Percentiles rank a stretch among this genome's conserved stretches.
These are phyloP conservation scores for Tenthredo scrophulariae DNA, from an alignment of 2,888 invertebrate species.

Conservation along the genomic window DNA sequence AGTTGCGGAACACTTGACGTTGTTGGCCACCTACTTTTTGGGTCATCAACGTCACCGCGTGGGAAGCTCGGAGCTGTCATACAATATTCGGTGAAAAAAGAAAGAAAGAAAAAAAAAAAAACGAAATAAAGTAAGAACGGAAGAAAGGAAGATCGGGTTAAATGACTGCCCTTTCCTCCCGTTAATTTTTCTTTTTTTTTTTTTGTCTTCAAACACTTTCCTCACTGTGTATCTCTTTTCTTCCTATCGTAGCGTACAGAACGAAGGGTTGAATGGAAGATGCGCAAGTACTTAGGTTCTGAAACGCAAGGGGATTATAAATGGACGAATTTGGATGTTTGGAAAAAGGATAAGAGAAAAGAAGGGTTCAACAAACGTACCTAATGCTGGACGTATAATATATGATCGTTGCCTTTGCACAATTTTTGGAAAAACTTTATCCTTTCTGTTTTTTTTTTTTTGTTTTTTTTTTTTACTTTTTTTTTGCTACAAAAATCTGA, in stretches of 20 bases:
- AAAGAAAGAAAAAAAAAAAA: not conserved
- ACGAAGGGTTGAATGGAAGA: not conserved
- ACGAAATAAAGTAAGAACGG: not conserved
- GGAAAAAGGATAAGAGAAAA: not conserved
- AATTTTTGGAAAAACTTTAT: not conserved
- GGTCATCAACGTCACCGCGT: not conserved
- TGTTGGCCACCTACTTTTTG: not conserved
- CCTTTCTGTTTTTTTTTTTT: not conserved
- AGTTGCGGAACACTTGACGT: not conserved
- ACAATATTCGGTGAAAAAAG: not conserved
- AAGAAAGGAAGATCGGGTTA: not conserved
- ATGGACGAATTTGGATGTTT: not conserved
- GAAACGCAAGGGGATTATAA: constrained; percentile 10
- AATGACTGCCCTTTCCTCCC: not conserved
- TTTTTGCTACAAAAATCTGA: constrained; percentile 5
- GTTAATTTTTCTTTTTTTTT: not conserved
- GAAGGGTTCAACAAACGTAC: not conserved
- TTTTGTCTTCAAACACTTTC: too few relatives aligned
- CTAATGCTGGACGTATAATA: not conserved
- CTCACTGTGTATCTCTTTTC: not conserved
- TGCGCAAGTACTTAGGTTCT: not conserved
- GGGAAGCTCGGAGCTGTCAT: not conserved
- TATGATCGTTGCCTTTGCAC: constrained; percentile 20
- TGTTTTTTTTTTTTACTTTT: not conserved
- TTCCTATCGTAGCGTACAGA: not conserved